Evolutionary conservation across 2,888 invertebrate species (phyloP).

Genomic region (Phragmatobia fuliginosa): DNA sequence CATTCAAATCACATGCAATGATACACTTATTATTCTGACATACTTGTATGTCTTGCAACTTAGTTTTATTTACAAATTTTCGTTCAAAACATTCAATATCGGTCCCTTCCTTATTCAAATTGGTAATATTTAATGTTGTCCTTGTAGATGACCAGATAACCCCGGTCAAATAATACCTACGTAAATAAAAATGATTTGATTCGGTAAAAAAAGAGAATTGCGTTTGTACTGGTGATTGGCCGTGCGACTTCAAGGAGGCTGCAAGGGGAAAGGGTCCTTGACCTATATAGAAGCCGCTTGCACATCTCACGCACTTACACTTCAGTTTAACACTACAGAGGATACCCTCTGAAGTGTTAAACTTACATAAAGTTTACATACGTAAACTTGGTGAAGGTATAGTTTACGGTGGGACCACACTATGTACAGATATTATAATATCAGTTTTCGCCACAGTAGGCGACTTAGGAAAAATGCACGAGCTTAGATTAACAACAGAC

Average conservation of each 20-base stretch:
- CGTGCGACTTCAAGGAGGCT: slow-evolving; percentile 80
- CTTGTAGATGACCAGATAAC: slow-evolving; percentile 80
- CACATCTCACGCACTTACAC: slow-evolving; percentile 52
- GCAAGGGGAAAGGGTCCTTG: slow-evolving; percentile 84
- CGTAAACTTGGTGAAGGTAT: not conserved
- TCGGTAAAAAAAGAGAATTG: slow-evolving; percentile 75
- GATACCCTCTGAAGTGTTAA: too few relatives aligned
- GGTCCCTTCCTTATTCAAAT: slow-evolving; percentile 56
- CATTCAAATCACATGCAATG: not conserved
- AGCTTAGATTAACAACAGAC: not conserved
- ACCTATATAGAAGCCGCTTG: slow-evolving; percentile 73
- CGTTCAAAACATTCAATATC: slow-evolving; percentile 38
- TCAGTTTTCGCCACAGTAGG: not conserved
- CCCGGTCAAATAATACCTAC: slow-evolving; percentile 74
- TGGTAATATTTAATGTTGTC: slow-evolving; percentile 69
- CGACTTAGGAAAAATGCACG: not conserved
- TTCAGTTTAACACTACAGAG: slow-evolving; percentile 51
- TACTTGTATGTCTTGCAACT: slow-evolving; percentile 11
- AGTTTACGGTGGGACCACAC: not conserved
- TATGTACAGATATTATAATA: not conserved
- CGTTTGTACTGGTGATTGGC: slow-evolving; percentile 78
- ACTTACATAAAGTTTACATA: too few relatives aligned
- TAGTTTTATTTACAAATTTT: slow-evolving; percentile 28
- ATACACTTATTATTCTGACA: slow-evolving; percentile 31
- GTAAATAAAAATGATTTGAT: slow-evolving; percentile 85